Conservation (phyloP, 2,888 invertebrate species). For the Carabus problematicus region DNA sequence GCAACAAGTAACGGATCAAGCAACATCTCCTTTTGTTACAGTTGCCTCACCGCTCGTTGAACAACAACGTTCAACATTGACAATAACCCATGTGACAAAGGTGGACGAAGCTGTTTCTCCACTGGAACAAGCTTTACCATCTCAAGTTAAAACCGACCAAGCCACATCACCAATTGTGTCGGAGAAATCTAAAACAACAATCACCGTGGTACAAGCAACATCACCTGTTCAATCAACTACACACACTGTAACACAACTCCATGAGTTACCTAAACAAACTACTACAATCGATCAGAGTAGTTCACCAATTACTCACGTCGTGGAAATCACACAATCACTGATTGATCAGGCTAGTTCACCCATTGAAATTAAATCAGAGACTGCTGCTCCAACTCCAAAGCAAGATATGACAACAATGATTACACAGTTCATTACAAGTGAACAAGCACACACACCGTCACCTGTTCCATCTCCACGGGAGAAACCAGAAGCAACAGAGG, state of each 20-base stretch:
- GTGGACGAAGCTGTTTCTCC: conserved; percentile 51
- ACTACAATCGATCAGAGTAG: conserved; percentile 3
- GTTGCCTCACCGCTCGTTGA: conserved; percentile 1
- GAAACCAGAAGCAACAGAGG: conserved; percentile 44
- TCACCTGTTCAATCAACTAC: neutral
- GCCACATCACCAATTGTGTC: conserved; percentile 33
- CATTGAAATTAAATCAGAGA: conserved; percentile 18
- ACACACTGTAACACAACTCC: conserved; percentile 11
- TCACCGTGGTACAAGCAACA: neutral
- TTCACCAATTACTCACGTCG: conserved; percentile 2
- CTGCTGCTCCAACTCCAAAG: conserved; percentile 13
- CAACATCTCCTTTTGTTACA: conserved; percentile 24
- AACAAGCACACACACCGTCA: conserved; percentile 33
- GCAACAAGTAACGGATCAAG: conserved; percentile 3
- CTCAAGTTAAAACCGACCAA: conserved; percentile 31
- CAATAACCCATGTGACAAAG: neutral
- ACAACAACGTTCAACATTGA: neutral
- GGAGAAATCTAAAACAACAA: conserved; percentile 14
- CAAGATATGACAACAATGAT: conserved; percentile 20
- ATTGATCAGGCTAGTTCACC: conserved; percentile 30
- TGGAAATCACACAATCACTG: conserved; percentile 2
- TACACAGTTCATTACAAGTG: conserved; percentile 30
- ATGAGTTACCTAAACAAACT: neutral
- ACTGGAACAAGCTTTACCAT: conserved; percentile 43
- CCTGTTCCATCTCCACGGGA: conserved; percentile 38